Evolutionary conservation across 2,113 vertebrate genomes (phyloP).

Genomic region (Bettongia penicillata): DNA sequence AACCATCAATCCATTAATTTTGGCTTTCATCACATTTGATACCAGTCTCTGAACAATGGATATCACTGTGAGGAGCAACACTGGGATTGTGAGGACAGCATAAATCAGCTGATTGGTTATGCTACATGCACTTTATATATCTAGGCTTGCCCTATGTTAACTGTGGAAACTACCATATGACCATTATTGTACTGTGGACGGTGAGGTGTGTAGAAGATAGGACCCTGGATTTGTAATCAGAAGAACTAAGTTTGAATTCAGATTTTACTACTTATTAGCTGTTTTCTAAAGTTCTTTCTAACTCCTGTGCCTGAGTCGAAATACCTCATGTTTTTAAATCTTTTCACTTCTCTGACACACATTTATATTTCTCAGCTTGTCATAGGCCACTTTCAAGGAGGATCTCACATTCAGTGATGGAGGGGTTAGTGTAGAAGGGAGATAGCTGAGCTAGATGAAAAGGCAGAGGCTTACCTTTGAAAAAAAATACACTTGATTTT

Average conservation of each 20-base stretch:
- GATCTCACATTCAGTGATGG: not conserved
- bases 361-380: not conserved
- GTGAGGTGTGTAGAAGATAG: not conserved
- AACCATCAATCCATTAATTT: not conserved
- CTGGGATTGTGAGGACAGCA: fast-evolving
- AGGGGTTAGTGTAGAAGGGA: not conserved
- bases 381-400: not conserved
- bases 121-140: not conserved
- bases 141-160: not conserved
- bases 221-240: not conserved
- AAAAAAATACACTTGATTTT: not conserved
- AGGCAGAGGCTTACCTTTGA: not conserved
- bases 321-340: not conserved
- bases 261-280: not conserved
- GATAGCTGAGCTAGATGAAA: not conserved
- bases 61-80: too few species aligned
- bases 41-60: fast-evolving
- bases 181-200: not conserved
- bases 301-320: not conserved
- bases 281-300: not conserved
- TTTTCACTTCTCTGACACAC: not conserved
- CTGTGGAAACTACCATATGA: not conserved
- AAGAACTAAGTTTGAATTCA: not conserved
- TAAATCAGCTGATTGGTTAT: too few species aligned
- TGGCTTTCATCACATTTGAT: not conserved